Evolutionary conservation across 2,888 invertebrate genomes (phyloP), one percentile per base, ranked within the genome.

Genomic region (Thera britannica): DNA sequence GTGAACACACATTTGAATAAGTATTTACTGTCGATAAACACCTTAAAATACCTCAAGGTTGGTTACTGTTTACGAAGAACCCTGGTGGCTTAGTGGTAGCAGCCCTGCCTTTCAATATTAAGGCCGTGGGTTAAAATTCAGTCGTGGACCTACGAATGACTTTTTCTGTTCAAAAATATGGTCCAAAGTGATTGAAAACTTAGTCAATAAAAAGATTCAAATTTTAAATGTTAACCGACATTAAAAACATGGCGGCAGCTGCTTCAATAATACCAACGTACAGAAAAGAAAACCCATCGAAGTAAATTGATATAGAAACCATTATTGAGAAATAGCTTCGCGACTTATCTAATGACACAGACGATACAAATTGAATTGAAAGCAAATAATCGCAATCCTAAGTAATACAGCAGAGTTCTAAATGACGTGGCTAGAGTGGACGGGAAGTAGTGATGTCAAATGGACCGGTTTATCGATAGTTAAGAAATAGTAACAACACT

Each of bases 361-460:
- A 70, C 71, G 75, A 76, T 76, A 79, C 66, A 78, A 79, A 81
- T 81, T 79, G 79, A 79, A 76, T 81, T 72, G 77, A 78, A 77
- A 70, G 73, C 77, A 79, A 81, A 80, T 75, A 77, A 77, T 73
- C 75, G 62, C 61, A 58, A 57, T 41, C 12, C 57, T 57, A 57
- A 77, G 75, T 77, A 77, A 75, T 67, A 71, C 62, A 62, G 58
- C 64, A 9, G 3, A 7, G n/a, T 34, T 58, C 54, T 49, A 68
- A 64, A 75, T 81, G 77, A 77, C 79, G 75, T 68, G 71, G 75
- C 76, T 70, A 7, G 44, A 77, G 36, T 57, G 64, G 67, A 73
- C 65, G 73, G 68, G 70, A 73, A 72, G 59, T 75, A 77, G 78
- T 76, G 78, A 75, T 75, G 76, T 56, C 70, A 58, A 60, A 68